Evolutionary conservation across 2,113 vertebrate genomes (phyloP), one percentile per base, ranked within the genome.

Genomic region (Myxocyprinus asiaticus): DNA sequence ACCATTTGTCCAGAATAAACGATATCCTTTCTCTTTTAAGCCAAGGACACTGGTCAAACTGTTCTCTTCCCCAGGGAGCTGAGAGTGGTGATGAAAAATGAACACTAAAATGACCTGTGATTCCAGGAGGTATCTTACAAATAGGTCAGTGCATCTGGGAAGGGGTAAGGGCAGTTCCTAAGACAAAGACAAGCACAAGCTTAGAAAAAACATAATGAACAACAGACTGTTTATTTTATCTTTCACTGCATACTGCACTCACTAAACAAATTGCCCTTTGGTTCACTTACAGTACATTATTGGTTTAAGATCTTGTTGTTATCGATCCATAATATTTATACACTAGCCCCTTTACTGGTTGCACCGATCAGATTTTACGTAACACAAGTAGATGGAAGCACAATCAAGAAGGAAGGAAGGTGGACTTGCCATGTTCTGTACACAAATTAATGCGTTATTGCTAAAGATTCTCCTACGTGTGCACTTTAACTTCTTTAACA

Each of bases 61-160:
- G 51, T 71, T 75, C 76, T 56, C 56, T 22, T 44, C 53, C 45
- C 76, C 79, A 14, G 44, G 44, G 80, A 81, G 76, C 14, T 66
- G 17, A 42, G 65, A 74, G 44, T 77, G 79, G 44, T 62, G 67
- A 58, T 84, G 76, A 88, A 79, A 86, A 84, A 85, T 72, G 59
- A 62, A 55, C 45, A 55, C 47, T 65, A 68, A 69, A 79, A 44
- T 63, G 74, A 62, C 78, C 42, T 1, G 10, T 15, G 14, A 62
- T 73, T 70, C 72, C 65, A 67, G 58, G 77, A 47, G 58, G 58
- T 55, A 8, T 77, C 67, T 79, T 70, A 79, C 77, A 87, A 84
- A 81, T 88, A 77, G 83, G 85, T 81, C 83, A 83, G 71, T 22
- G 65, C 82, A 77, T 67, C 43, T 66, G 48, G 65, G 58, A 67